Percentiles rank a stretch among this genome's conserved stretches.
Evolutionary conservation across 2,113 vertebrate genomes (phyloP).

Genomic region (Pelecanoides urinatrix): DNA sequence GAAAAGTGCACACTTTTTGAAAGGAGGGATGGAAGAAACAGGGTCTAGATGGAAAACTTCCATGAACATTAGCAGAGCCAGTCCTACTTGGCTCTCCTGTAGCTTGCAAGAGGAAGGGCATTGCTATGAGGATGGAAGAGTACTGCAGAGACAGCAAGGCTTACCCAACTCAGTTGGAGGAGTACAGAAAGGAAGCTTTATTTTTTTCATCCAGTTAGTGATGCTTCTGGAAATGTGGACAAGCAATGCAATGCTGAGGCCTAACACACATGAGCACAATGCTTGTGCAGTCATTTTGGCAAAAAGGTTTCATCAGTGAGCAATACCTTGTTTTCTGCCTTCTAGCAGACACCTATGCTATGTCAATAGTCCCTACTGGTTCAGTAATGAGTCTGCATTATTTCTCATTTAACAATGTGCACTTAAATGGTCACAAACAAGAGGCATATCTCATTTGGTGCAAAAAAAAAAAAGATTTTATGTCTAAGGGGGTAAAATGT

Average conservation of each 20-base stretch:
- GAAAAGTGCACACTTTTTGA: not conserved
- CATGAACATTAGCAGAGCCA: not conserved
- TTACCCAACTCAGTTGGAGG: not conserved
- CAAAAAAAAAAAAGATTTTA: not conserved
- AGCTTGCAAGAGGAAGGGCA: not conserved
- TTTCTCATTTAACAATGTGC: not conserved
- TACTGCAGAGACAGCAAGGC: not conserved
- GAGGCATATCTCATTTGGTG: not conserved
- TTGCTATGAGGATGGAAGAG: not conserved
- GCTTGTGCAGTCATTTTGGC: not conserved
- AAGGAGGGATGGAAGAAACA: not conserved
- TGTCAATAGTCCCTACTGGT: not conserved
- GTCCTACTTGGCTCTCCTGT: not conserved
- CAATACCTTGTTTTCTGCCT: not conserved
- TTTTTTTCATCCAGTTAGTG: not conserved
- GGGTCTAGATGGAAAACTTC: not conserved
- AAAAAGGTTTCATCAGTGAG: not conserved
- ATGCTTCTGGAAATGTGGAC: not conserved
- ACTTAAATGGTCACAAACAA: not conserved
- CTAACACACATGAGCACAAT: not conserved
- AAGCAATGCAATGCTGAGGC: not conserved
- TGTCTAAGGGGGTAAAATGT: not conserved
- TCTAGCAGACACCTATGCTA: not conserved
- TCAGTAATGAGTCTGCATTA: not conserved
- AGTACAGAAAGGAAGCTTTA: not conserved